These are phyloP conservation scores for Hirtodrosophila confusa DNA, from an alignment of 2,888 invertebrate species.

Conservation along the genomic window DNA sequence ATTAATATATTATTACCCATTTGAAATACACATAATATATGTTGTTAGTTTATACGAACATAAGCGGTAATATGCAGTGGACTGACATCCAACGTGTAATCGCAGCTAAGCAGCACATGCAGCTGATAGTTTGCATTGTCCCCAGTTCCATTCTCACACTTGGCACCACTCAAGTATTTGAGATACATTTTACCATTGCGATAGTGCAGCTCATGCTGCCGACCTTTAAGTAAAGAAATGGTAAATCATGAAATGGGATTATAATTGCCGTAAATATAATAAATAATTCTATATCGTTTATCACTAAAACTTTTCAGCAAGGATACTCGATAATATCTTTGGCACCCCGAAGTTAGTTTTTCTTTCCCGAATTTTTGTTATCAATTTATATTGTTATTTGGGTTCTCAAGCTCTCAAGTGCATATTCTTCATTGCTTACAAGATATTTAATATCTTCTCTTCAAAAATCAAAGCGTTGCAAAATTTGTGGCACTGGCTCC, in stretches of 20 bases:
- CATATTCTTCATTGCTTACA: too few relatives aligned
- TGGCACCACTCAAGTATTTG: conserved; percentile 78
- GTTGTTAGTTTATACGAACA: conserved; percentile 61
- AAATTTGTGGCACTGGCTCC: too few relatives aligned
- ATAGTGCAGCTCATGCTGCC: conserved; percentile 78
- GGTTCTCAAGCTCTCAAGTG: too few relatives aligned
- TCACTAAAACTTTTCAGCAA: too few relatives aligned
- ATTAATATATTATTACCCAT: not conserved
- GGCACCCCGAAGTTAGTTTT: too few relatives aligned
- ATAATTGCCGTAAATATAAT: too few relatives aligned
- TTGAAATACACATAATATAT: not conserved
- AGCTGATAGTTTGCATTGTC: conserved; percentile 67
- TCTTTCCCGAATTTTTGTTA: too few relatives aligned
- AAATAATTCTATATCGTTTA: too few relatives aligned
- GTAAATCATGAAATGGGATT: not conserved
- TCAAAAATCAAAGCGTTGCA: too few relatives aligned
- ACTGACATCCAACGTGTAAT: conserved; percentile 79
- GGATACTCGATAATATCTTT: too few relatives aligned
- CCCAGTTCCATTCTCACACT: conserved; percentile 73
- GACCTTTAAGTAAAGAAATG: conserved; percentile 64
- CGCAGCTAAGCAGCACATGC: conserved; percentile 80
- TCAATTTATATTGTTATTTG: too few relatives aligned
- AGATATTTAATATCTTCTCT: too few relatives aligned
- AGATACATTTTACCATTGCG: conserved; percentile 81
- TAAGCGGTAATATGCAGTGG: conserved; percentile 75